A percentile compares a stretch with the other conserved stretches of the same genome.
phyloP scores from a whole-genome alignment of 1,140 invertebrate species.

The Littorina saxatilis region DNA sequence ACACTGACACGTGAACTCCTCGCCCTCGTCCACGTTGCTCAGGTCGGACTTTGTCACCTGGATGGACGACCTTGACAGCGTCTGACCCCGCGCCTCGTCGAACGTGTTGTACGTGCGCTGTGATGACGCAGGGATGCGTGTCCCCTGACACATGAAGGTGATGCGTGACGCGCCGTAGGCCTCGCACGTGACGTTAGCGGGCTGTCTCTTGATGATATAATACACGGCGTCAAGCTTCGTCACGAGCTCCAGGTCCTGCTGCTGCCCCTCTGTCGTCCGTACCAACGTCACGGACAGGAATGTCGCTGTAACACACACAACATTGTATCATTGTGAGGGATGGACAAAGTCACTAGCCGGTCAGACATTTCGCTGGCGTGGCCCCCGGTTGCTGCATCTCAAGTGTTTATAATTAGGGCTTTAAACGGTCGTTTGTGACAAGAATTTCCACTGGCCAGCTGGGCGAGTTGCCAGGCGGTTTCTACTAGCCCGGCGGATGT shows the following conservation, averaged over 20 bases:
- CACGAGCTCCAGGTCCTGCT: not conserved
- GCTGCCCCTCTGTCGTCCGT: not conserved
- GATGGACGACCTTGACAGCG: constrained; percentile 25
- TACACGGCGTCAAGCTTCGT: constrained; percentile 39
- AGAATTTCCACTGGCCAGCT: no score
- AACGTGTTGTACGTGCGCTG: constrained; percentile 10
- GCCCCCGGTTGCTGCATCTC: no score
- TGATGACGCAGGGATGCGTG: constrained; percentile 33
- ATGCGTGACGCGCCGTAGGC: constrained; percentile 35
- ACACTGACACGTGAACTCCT: constrained; percentile 40
- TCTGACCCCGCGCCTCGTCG: constrained; percentile 20
- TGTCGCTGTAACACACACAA: not conserved
- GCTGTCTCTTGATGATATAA: constrained; percentile 35
- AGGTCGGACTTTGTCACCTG: constrained; percentile 30
- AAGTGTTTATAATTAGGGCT: not conserved
- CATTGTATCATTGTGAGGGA: not conserved
- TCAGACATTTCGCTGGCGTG: no score
- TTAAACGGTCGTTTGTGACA: not conserved
- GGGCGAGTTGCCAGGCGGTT: no score
- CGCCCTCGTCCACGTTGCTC: not conserved
- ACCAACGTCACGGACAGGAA: constrained; percentile 13
- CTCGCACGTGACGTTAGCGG: constrained; percentile 37
- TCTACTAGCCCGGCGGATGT: no score
- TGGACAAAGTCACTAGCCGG: not conserved
- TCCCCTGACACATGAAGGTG: constrained; percentile 38